Evolutionary conservation across 2,113 vertebrate species (phyloP).

Genomic region (Lasiurus cinereus): DNA sequence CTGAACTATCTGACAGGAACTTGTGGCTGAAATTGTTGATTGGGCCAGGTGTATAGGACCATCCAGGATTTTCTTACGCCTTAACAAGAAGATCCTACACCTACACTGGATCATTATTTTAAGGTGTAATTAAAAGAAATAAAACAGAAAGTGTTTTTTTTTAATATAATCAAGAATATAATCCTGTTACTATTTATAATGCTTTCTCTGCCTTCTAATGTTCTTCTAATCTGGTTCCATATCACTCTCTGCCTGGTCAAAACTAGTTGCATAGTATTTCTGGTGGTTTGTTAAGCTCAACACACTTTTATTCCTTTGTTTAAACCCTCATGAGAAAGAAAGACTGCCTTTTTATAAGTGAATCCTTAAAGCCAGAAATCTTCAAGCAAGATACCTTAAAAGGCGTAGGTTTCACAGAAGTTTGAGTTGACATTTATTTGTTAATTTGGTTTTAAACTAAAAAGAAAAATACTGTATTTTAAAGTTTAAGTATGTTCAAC

Average conservation of each 20-base stretch:
- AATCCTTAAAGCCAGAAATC: conserved; percentile 24
- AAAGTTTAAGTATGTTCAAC: not conserved
- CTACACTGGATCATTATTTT: not conserved
- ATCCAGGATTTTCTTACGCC: not conserved
- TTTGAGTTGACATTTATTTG: conserved; percentile 26
- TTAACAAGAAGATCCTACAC: not conserved
- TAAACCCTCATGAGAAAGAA: conserved; percentile 22
- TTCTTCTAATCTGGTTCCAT: not conserved
- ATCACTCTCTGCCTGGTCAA: not conserved
- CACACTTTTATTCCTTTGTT: not conserved
- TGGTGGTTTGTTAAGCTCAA: not conserved
- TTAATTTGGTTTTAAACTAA: conserved; percentile 47
- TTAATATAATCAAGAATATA: not conserved
- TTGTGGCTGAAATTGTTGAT: not conserved
- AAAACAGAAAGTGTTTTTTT: not conserved
- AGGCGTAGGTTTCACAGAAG: not conserved
- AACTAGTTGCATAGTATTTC: not conserved
- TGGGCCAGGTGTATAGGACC: not conserved
- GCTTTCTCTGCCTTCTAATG: not conserved
- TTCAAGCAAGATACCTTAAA: not conserved
- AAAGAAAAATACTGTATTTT: not conserved
- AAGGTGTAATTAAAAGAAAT: not conserved
- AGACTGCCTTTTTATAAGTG: not conserved
- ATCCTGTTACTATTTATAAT: not conserved
- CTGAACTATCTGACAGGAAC: not conserved